phyloP scores from a whole-genome alignment of 2,797 vertebrate genomes.

The Heliangelus exortis region DNA sequence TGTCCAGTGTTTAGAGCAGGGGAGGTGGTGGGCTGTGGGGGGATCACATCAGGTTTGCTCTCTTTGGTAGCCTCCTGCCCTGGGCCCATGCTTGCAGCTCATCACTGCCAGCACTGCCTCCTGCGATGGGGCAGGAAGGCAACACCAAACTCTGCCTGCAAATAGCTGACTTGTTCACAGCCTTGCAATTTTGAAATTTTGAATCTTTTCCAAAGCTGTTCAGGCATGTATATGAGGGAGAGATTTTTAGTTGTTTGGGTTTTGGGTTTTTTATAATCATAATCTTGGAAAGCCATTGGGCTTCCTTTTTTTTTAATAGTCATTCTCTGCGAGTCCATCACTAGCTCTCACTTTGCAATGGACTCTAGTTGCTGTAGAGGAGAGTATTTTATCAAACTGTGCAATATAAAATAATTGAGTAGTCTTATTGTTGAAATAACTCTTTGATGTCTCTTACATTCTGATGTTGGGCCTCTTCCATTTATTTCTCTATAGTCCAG shows the following conservation, averaged over 20 bases:
- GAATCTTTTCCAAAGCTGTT: not conserved
- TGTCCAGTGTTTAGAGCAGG: not conserved
- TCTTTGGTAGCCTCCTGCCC: not conserved
- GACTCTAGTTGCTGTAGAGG: not conserved
- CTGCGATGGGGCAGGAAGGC: not conserved
- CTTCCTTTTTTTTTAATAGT: not conserved
- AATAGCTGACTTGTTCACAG: not conserved
- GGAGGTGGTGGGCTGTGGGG: not conserved
- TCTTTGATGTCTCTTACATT: slow-evolving; percentile 12
- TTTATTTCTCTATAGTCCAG: not conserved
- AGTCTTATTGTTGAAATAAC: slow-evolving; percentile 26
- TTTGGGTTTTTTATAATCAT: not conserved
- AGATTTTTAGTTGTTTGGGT: not conserved
- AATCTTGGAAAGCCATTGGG: not conserved
- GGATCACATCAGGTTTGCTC: not conserved
- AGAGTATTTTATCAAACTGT: not conserved
- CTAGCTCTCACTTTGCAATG: not conserved
- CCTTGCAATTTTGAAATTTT: not conserved
- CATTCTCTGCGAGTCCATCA: not conserved
- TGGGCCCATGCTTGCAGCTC: not conserved
- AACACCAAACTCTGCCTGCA: not conserved
- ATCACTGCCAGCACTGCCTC: not conserved
- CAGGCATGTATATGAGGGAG: accelerated
- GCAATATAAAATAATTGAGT: slow-evolving; percentile 4
- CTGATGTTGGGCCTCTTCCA: slow-evolving; percentile 29